Conservation (phyloP, 2,797 vertebrate species). For the Ciconia nigra region DNA sequence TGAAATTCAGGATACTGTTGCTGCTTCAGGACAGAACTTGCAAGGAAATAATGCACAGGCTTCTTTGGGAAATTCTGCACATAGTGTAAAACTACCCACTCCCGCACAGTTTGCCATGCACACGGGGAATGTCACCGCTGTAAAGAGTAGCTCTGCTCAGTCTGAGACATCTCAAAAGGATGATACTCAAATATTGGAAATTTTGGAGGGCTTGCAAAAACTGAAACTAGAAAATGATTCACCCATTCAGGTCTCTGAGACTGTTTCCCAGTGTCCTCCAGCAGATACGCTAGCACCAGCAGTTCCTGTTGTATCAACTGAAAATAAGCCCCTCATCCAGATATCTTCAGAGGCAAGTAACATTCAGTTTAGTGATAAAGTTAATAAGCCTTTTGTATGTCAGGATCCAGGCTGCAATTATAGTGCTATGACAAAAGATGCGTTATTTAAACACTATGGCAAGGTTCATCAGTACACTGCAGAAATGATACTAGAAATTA, state of each 20-base stretch:
- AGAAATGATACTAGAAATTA: conserved; percentile 89
- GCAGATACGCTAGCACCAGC: conserved; percentile 48
- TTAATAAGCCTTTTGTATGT: conserved; percentile 88
- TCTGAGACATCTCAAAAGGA: conserved; percentile 66
- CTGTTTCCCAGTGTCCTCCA: conserved; percentile 58
- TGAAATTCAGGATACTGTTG: conserved; percentile 62
- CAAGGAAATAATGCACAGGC: conserved; percentile 45
- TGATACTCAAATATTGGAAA: conserved; percentile 81
- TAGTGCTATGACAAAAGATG: conserved; percentile 90
- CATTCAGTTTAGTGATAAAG: conserved; percentile 75
- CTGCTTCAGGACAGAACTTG: conserved; percentile 44
- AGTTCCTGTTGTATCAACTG: conserved; percentile 23
- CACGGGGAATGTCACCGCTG: not conserved
- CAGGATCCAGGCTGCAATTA: conserved; percentile 84
- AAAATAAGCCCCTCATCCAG: conserved; percentile 62
- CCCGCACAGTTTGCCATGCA: conserved; percentile 41
- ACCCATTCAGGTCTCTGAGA: conserved; percentile 43
- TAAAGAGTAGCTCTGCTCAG: conserved; percentile 61
- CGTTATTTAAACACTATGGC: conserved; percentile 91
- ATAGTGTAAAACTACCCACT: conserved; percentile 21
- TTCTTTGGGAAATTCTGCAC: conserved; percentile 46
- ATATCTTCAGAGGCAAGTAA: conserved; percentile 63
- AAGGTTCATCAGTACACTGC: conserved; percentile 89
- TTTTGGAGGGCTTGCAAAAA: conserved; percentile 85
- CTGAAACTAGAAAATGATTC: conserved; percentile 82